Conservation (phyloP, 2,888 invertebrate species). For the Erynnis tages region DNA sequence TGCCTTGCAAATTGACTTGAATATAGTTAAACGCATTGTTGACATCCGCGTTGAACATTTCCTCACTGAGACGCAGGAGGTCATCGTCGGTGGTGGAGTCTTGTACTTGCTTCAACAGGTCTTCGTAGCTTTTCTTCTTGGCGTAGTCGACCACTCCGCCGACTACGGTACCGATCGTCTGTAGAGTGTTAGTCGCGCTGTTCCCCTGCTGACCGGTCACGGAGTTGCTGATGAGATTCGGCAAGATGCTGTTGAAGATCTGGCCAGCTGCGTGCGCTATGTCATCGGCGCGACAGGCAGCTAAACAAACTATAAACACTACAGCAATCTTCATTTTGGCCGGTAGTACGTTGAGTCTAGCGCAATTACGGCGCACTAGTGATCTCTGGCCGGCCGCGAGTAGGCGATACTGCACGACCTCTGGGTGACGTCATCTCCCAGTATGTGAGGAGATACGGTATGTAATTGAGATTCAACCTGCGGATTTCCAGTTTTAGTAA, state of each 20-base stretch:
- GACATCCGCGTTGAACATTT: constrained; percentile 85
- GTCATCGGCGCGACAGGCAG: constrained; percentile 60
- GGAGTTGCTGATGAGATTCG: constrained; percentile 63
- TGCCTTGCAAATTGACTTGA: constrained; percentile 87
- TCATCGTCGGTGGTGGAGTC: constrained; percentile 84
- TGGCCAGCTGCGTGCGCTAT: constrained; percentile 69
- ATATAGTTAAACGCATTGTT: constrained; percentile 88
- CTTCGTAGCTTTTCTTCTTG: constrained; percentile 74
- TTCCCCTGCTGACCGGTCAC: constrained; percentile 67
- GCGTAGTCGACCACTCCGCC: constrained; percentile 75
- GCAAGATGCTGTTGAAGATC: constrained; percentile 71
- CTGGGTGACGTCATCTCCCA: constrained; percentile 68
- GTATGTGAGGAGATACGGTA: constrained; percentile 49
- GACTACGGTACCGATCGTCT: constrained; percentile 71
- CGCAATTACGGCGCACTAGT: constrained; percentile 70
- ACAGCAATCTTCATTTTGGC: constrained; percentile 61
- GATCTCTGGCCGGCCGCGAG: constrained; percentile 57
- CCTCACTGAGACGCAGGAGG: constrained; percentile 86
- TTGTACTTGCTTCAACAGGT: constrained; percentile 65
- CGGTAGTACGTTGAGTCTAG: constrained; percentile 57
- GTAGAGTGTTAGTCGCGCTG: constrained; percentile 64
- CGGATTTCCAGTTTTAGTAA: constrained; percentile 63
- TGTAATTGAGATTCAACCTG: constrained; percentile 63
- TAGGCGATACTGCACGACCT: constrained; percentile 67
- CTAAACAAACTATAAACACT: constrained; percentile 52